phyloP scores from a whole-genome alignment of 2,113 vertebrate genomes.

The Cololabis saira region DNA sequence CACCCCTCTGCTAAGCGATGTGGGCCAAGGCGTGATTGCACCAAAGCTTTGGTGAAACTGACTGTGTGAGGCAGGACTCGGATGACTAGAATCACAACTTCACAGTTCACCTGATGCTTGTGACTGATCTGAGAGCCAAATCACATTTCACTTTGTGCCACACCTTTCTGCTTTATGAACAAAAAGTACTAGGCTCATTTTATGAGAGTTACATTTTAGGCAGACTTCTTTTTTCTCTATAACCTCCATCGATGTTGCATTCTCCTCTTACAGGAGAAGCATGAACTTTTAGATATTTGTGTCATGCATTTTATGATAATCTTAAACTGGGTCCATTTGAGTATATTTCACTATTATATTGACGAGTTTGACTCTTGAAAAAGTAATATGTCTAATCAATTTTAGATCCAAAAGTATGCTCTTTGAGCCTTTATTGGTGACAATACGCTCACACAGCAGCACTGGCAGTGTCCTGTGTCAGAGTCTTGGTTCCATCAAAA shows the following conservation, averaged over 20 bases:
- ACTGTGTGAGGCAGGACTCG: conserved; percentile 26
- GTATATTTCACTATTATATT: too few relatives aligned
- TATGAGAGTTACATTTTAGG: not conserved
- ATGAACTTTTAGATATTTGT: too few relatives aligned
- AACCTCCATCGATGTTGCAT: not conserved
- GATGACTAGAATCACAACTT: conserved; percentile 41
- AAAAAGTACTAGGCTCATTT: not conserved
- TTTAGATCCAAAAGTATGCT: too few relatives aligned
- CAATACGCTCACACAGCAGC: too few relatives aligned
- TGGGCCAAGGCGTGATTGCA: conserved; percentile 25
- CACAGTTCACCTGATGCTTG: conserved; percentile 55
- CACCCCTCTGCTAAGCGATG: conserved; percentile 72
- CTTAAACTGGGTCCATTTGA: too few relatives aligned
- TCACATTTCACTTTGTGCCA: conserved; percentile 32
- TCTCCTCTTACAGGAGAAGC: not conserved
- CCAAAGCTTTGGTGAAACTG: conserved; percentile 20
- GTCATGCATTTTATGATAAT: too few relatives aligned
- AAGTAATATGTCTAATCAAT: too few relatives aligned
- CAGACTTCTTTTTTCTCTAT: conserved; percentile 6
- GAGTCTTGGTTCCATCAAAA: too few relatives aligned
- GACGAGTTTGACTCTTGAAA: too few relatives aligned
- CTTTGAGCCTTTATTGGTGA: too few relatives aligned
- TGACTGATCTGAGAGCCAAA: conserved; percentile 33
- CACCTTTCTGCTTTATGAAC: not conserved
- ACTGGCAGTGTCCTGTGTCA: too few relatives aligned